Percentiles rank a stretch among this genome's conserved stretches.
Conservation (phyloP, 2,797 vertebrate species). For the Lutjanus argentimaculatus region DNA sequence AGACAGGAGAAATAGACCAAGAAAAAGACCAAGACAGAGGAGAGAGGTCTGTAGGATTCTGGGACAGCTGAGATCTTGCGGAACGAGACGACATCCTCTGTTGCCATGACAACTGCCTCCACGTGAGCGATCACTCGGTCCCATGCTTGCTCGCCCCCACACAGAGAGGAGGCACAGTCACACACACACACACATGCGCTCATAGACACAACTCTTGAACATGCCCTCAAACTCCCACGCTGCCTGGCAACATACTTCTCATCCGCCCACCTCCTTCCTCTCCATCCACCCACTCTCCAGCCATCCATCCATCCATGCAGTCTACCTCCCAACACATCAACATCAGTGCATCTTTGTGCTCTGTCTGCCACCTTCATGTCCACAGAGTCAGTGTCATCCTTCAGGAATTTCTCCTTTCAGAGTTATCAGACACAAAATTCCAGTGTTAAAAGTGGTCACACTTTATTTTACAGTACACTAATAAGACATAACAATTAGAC, state of each 20-base stretch:
- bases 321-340: slow-evolving; percentile 27
- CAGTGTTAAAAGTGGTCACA: not conserved
- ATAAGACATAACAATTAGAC: too few species aligned
- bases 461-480: too few species aligned
- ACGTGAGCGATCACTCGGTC: slow-evolving; percentile 70
- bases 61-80: slow-evolving; percentile 70
- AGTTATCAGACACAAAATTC: not conserved
- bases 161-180: slow-evolving; percentile 34
- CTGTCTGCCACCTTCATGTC: slow-evolving; percentile 3
- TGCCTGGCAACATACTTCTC: slow-evolving; percentile 69
- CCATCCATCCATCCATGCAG: slow-evolving; percentile 28
- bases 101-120: slow-evolving; percentile 84
- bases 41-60: slow-evolving; percentile 65
- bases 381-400: not conserved
- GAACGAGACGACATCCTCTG: slow-evolving; percentile 77
- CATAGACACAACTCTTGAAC: slow-evolving; percentile 65
- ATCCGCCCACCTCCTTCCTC: slow-evolving; percentile 48
- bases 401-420: not conserved
- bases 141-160: slow-evolving; percentile 74
- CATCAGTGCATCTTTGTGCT: slow-evolving; percentile 17
- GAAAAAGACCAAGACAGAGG: slow-evolving; percentile 16
- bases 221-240: slow-evolving; percentile 74
- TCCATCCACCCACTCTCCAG: slow-evolving; percentile 45
- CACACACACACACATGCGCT: slow-evolving; percentile 23
- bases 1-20: slow-evolving; percentile 15